Evolutionary conservation across 1,140 invertebrate species (phyloP), one percentile per base, ranked within the genome.

Genomic region (Lerema accius): DNA sequence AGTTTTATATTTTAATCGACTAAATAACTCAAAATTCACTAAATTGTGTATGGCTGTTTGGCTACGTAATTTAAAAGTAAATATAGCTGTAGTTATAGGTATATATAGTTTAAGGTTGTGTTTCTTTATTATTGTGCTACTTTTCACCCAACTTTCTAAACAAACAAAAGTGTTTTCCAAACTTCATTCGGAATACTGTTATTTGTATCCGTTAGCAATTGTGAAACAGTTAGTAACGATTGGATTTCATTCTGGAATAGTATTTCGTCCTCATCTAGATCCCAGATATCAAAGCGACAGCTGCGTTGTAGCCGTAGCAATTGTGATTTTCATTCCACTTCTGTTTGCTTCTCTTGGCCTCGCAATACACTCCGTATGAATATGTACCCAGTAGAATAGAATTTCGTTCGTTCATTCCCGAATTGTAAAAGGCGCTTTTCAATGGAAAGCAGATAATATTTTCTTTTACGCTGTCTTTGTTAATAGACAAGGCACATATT

Each of bases 271-370:
- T 35, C 42, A 58, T 15, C 40, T 58, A 23, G 40, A 39, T 45
- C 28, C 53, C 23, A 58, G 53, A 58, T 58, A 45, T 58, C 53
- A 58, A 58, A 58, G 53, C 53, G 53, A 58, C 53, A 58, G 53
- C 40, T 58, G 53, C 42, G 53, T 13, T 43, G 42, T 37, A 45
- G 53, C 37, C 39, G 39, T 45, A 58, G 53, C 53, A 58, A 58
- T 58, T 58, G 53, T 58, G 53, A 58, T 58, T 58, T 58, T 58
- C 55, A 58, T 58, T 46, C 42, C 55, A 17, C 23, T 58, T 32
- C 40, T 58, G 53, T 58, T 58, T 58, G 53, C 53, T 26, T 58
- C 40, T 35, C 42, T 58, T 58, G 40, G 40, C 26, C 53, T 37
- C 42, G 40, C 42, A 56, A 56, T 58, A 58, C 53, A 45, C 26